Evolutionary conservation across 2,113 vertebrate species (phyloP).

Genomic region (Anguilla japonica): DNA sequence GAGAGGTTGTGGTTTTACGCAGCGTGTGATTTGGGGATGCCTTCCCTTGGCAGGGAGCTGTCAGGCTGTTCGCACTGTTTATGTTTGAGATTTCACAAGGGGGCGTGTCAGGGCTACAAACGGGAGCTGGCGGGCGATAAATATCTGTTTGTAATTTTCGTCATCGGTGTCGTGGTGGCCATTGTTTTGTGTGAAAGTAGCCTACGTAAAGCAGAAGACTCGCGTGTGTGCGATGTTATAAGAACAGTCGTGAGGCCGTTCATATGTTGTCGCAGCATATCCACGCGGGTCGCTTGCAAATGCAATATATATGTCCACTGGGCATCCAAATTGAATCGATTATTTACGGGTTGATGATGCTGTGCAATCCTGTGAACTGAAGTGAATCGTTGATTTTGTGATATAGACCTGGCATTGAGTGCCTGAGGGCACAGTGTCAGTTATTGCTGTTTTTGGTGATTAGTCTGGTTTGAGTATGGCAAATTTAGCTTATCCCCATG

Average conservation of each 20-base stretch:
- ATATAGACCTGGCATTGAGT: not conserved
- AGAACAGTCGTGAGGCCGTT: not conserved
- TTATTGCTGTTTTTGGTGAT: not conserved
- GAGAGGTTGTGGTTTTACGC: not conserved
- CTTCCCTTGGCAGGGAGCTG: not conserved
- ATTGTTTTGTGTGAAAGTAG: too few relatives aligned
- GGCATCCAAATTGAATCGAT: not conserved
- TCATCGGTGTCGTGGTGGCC: too few relatives aligned
- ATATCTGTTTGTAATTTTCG: too few relatives aligned
- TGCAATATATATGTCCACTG: not conserved
- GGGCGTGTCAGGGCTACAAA: too few relatives aligned
- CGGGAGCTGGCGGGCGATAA: too few relatives aligned
- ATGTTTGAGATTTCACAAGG: not conserved
- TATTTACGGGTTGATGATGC: not conserved
- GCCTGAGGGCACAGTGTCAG: not conserved
- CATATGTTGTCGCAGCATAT: not conserved
- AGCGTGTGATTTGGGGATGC: not conserved
- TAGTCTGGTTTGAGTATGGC: not conserved
- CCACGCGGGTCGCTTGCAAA: not conserved
- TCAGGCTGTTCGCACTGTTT: not conserved
- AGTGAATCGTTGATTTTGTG: not conserved
- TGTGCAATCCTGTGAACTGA: not conserved
- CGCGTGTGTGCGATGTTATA: too few relatives aligned
- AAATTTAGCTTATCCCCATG: not conserved
- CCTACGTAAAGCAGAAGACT: too few relatives aligned